These are phyloP conservation scores for Galeruca laticollis DNA, from an alignment of 2,888 invertebrate genomes.

Conservation along the genomic window DNA sequence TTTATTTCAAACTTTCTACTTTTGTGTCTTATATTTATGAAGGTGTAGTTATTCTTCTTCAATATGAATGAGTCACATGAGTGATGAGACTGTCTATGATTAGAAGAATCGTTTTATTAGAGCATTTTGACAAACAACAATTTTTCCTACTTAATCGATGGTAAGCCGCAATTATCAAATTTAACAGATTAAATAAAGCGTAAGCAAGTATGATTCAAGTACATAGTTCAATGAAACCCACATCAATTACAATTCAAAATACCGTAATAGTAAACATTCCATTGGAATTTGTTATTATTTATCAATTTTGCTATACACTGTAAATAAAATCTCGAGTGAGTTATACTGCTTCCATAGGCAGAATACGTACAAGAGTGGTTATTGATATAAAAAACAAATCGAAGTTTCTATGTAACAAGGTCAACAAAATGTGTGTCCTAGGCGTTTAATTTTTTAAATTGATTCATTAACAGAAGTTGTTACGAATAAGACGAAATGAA, in stretches of 20 bases:
- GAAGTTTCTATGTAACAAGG: slow-evolving; percentile 22
- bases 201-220: background rate
- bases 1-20: too few species aligned
- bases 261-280: background rate
- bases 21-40: too few species aligned
- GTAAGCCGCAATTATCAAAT: background rate
- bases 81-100: too few species aligned
- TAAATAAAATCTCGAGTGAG: background rate
- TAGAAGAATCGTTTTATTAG: too few species aligned
- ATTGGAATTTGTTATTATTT: background rate
- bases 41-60: too few species aligned
- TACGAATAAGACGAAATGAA: slow-evolving; percentile 15
- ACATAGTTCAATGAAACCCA: background rate
- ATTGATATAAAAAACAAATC: background rate
- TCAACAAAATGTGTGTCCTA: slow-evolving; percentile 10
- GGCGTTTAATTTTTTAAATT: slow-evolving; percentile 27
- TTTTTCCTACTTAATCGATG: too few species aligned
- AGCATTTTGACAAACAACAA: too few species aligned
- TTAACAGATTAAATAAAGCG: background rate
- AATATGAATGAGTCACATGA: too few species aligned
- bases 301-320: background rate
- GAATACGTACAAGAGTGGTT: background rate
- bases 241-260: background rate
- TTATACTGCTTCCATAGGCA: background rate
- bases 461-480: slow-evolving; percentile 24